Percentiles rank a stretch among this genome's conserved stretches.
These are phyloP conservation scores for Caiman crocodilus DNA, from an alignment of 2,797 vertebrate species.

Conservation along the genomic window DNA sequence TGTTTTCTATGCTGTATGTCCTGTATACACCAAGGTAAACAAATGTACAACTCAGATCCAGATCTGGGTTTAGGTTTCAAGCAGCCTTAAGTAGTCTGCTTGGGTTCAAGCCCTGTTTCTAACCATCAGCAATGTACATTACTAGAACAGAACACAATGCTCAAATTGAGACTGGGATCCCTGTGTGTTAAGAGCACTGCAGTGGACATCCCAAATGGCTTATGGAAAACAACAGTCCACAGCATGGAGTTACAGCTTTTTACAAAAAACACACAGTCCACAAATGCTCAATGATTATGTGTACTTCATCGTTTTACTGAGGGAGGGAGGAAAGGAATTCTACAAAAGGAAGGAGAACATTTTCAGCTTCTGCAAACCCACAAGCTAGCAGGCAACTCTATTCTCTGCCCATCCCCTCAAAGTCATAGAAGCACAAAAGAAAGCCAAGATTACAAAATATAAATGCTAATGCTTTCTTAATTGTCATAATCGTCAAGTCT, in stretches of 20 bases:
- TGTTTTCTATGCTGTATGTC: not conserved
- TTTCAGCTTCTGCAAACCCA: not conserved
- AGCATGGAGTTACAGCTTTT: slow-evolving; percentile 1
- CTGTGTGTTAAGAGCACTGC: not conserved
- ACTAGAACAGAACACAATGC: not conserved
- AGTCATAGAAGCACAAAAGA: slow-evolving; percentile 9
- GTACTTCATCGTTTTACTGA: slow-evolving; percentile 27
- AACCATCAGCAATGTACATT: not conserved
- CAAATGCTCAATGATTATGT: not conserved
- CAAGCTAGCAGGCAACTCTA: not conserved
- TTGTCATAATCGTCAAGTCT: slow-evolving; percentile 4
- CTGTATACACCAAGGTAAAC: not conserved
- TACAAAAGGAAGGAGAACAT: not conserved
- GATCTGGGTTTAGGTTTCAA: not conserved
- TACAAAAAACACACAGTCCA: slow-evolving; percentile 31
- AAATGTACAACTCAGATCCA: not conserved
- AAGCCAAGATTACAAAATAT: not conserved
- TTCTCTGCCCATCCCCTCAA: not conserved
- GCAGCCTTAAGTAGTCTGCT: not conserved
- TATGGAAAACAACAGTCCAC: slow-evolving; percentile 6
- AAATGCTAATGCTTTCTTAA: not conserved
- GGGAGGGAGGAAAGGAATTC: not conserved
- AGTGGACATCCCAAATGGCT: not conserved
- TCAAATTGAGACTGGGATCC: not conserved
- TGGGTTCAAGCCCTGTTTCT: not conserved